Evolutionary conservation across 2,797 vertebrate species (phyloP).

Genomic region (Rhinogobio ventralis): DNA sequence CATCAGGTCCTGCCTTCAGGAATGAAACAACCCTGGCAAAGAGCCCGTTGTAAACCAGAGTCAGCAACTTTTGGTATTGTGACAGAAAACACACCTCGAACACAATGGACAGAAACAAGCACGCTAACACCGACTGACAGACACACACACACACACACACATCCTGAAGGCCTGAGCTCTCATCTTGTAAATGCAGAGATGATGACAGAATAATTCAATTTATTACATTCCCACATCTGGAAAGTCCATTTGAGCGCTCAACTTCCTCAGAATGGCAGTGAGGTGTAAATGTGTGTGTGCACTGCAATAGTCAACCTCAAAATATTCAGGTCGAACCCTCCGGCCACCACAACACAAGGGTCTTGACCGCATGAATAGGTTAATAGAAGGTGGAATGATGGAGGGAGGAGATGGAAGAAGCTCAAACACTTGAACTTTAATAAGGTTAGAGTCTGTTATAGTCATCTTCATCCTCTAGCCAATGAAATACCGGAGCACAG

Average conservation of each 20-base stretch:
- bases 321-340: conserved; percentile 42
- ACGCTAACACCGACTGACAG: background rate
- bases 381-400: conserved; percentile 23
- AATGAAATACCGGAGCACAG: conserved; percentile 39
- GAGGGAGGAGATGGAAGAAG: conserved; percentile 29
- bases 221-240: conserved; percentile 50
- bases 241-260: conserved; percentile 27
- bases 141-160: background rate
- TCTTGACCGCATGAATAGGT: conserved; percentile 12
- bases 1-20: conserved; percentile 27
- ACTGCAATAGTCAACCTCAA: conserved; percentile 15
- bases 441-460: conserved; percentile 54
- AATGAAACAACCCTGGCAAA: conserved; percentile 36
- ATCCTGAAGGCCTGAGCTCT: conserved; percentile 4
- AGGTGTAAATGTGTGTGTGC: conserved; percentile 32
- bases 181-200: conserved; percentile 22
- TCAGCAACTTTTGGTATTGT: conserved; percentile 29
- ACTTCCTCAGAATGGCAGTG: conserved; percentile 30
- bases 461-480: conserved; percentile 48
- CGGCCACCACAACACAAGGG: conserved; percentile 28
- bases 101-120: background rate
- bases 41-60: conserved; percentile 12
- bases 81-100: conserved; percentile 55
- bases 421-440: conserved; percentile 41
- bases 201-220: conserved; percentile 41